A percentile compares a stretch with the other conserved stretches of the same genome.
phyloP scores from a whole-genome alignment of 2,113 vertebrate species.

The Entomyzon cyanotis region DNA sequence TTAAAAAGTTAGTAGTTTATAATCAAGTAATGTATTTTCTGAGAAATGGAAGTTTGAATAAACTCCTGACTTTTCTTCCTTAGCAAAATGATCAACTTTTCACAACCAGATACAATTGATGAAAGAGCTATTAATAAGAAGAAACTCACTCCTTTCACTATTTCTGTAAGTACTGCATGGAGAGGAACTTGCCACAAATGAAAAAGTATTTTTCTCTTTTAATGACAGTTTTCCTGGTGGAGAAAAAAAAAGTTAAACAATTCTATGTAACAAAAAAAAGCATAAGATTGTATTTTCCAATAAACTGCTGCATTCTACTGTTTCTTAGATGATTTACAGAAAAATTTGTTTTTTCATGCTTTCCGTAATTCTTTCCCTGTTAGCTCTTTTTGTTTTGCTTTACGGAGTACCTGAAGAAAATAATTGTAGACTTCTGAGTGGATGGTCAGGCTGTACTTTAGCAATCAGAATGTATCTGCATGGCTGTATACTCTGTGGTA shows the following conservation, averaged over 20 bases:
- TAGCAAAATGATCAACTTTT: constrained; percentile 98
- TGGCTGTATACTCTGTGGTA: neutral
- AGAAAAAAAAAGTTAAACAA: neutral
- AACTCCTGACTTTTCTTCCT: constrained; percentile 52
- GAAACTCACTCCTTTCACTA: constrained; percentile 90
- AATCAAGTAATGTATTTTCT: neutral
- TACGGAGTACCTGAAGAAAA: neutral
- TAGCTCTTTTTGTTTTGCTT: neutral
- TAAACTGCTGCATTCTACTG: neutral
- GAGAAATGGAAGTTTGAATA: neutral
- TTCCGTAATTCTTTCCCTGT: neutral
- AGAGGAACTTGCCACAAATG: neutral
- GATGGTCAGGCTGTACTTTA: neutral
- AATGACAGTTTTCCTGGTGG: neutral
- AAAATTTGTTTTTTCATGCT: neutral
- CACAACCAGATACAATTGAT: constrained; percentile 95
- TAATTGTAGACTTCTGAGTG: neutral
- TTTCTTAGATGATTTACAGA: neutral
- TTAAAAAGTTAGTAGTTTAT: neutral
- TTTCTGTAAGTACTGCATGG: constrained; percentile 83
- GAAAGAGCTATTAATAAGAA: constrained; percentile 96
- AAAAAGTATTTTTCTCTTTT: neutral
- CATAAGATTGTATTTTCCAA: neutral
- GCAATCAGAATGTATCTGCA: neutral
- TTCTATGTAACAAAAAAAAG: neutral